Conservation (phyloP, 2,888 invertebrate genomes). For the Endotricha flammealis region DNA sequence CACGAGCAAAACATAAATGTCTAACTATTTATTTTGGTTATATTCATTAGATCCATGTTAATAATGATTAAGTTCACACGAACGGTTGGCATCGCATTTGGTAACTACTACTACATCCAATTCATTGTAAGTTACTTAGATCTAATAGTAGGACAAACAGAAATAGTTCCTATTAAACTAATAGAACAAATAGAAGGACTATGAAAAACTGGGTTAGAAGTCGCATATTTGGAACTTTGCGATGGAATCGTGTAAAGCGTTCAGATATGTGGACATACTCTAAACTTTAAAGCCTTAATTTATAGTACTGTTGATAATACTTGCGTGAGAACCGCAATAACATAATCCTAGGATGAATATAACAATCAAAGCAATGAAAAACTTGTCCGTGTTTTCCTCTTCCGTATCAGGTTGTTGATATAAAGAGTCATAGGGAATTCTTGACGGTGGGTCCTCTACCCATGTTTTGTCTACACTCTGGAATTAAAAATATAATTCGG, state of each 20-base stretch:
- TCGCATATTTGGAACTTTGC: too few relatives aligned
- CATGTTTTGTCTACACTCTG: constrained; percentile 88
- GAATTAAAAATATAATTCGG: constrained; percentile 7
- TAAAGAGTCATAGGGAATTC: constrained; percentile 85
- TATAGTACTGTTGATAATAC: constrained; percentile 25
- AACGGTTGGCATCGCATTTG: too few relatives aligned
- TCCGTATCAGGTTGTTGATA: constrained; percentile 85
- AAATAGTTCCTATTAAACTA: too few relatives aligned
- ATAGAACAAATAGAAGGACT: too few relatives aligned
- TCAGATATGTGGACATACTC: background rate
- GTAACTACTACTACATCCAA: too few relatives aligned
- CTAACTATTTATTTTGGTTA: too few relatives aligned
- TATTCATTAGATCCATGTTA: too few relatives aligned
- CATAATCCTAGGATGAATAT: constrained; percentile 82
- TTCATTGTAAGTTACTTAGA: too few relatives aligned
- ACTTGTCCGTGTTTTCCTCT: constrained; percentile 88
- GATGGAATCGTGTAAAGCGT: too few relatives aligned
- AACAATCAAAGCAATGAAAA: constrained; percentile 87
- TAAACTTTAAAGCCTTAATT: background rate
- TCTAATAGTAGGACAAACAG: too few relatives aligned
- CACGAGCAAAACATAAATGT: background rate
- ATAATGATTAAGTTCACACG: too few relatives aligned
- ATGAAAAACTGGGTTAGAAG: too few relatives aligned
- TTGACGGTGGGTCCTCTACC: constrained; percentile 90
- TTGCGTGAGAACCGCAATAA: constrained; percentile 83